Conservation (phyloP, 1,140 invertebrate genomes). For the Metopolophium dirhodum region DNA sequence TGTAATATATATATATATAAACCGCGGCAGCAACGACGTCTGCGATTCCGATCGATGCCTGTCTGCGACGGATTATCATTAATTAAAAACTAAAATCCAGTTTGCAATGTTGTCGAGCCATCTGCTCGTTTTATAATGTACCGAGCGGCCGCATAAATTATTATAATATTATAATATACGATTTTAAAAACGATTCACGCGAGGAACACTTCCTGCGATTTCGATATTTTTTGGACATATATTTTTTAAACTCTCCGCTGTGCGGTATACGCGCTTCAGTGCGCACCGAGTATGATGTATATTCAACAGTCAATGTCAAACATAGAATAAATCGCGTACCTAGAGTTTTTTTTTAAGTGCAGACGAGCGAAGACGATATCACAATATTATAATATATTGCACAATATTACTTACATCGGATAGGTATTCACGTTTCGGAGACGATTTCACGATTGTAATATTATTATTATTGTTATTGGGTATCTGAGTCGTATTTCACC, state of each 20-base stretch:
- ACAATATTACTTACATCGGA: neutral
- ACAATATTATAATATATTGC: neutral
- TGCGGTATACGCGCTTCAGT: neutral
- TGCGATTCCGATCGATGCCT: constrained; percentile 8
- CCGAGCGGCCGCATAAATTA: neutral
- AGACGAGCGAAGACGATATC: neutral
- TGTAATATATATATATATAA: neutral
- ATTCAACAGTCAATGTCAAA: no score
- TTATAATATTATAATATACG: neutral
- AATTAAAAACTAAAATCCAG: constrained; percentile 22
- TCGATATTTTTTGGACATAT: neutral
- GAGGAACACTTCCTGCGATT: neutral
- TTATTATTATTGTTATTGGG: neutral
- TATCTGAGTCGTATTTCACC: neutral
- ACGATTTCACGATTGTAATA: neutral
- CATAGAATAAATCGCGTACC: no score
- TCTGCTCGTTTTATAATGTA: neutral
- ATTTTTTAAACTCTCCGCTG: neutral
- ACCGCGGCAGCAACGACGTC: neutral
- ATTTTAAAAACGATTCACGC: neutral
- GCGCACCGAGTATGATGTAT: neutral
- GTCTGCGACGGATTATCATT: neutral
- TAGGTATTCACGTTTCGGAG: neutral
- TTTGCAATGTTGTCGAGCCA: constrained; percentile 8
- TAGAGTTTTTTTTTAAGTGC: no score